Evolutionary conservation across 1,140 invertebrate genomes (phyloP), one percentile per base, ranked within the genome.

Genomic region (Paraescarpia echinospica): DNA sequence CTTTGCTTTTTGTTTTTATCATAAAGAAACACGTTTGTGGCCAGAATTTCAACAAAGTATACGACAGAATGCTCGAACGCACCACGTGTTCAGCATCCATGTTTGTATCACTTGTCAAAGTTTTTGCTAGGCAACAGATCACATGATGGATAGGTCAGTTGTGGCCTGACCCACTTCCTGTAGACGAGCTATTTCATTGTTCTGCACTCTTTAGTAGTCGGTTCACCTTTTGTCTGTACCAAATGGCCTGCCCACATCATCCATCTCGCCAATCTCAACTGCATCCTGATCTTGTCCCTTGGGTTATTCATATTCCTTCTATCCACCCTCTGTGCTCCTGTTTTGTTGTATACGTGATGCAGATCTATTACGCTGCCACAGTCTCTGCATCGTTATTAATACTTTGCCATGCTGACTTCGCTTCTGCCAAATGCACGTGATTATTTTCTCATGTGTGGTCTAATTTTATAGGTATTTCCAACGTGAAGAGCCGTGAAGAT

Each of bases 401-500:
- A 77, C 22, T 77, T 31, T 18, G 27, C 27, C 22, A 12, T 22
- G 59, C 12, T 77, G 27, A 22, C 59, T 22, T 77, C 4, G 27
- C 59, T 77, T 77, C 59, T 14, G 27, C 59, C 59, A 27, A 77
- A 77, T 77, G 59, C 18, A 9, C 48, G 8, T 51, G 48, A 51
- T 9, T 77, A 27, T 77, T 77, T 18, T 22, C 9, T 27, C 59
- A 77, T 77, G 22, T 51, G 48, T 51, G 4, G 33, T 90, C n/a
- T 90, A 33, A 34, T 34, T 93, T 95, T 95, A 9, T 93, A 97
- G 97, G 97, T 96, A 97, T 98, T 95, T 97, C 97, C 92, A 97
- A 97, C 94, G 97, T 98, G 1, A 98, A 98, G 94, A 98, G 97
- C 94, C 96, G 97, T 89, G 97, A 98, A 96, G 97, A 97, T 95